phyloP scores from a whole-genome alignment of 2,113 vertebrate genomes.

The Chaetodon trifascialis region DNA sequence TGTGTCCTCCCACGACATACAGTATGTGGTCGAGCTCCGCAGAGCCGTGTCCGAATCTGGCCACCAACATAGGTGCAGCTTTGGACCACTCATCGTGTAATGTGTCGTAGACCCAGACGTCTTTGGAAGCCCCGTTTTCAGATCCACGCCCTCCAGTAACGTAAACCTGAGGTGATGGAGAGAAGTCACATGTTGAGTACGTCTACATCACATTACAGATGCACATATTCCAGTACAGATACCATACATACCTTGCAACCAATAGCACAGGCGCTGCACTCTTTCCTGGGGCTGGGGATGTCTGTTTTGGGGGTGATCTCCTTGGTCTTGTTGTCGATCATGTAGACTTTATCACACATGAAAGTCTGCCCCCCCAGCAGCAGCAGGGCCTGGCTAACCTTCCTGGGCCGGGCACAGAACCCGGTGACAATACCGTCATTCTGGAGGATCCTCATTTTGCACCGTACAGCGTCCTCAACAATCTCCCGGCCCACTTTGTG shows the following conservation, averaged over 20 bases:
- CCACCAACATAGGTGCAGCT: constrained; percentile 87
- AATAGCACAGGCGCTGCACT: constrained; percentile 89
- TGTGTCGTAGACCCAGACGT: constrained; percentile 90
- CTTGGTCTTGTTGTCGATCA: constrained; percentile 88
- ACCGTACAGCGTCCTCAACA: constrained; percentile 87
- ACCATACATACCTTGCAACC: constrained; percentile 84
- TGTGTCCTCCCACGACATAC: constrained; percentile 89
- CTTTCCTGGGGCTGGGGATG: constrained; percentile 89
- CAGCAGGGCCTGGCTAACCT: constrained; percentile 88
- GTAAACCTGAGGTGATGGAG: constrained; percentile 75
- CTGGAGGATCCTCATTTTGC: constrained; percentile 89
- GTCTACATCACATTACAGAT: neutral
- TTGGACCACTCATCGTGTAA: constrained; percentile 90
- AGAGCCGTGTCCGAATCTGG: constrained; percentile 87
- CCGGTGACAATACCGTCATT: constrained; percentile 89
- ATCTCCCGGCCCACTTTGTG: constrained; percentile 87
- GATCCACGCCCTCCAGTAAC: constrained; percentile 88
- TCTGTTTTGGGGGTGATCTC: constrained; percentile 89
- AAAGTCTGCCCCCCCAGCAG: constrained; percentile 89
- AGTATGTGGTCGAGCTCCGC: constrained; percentile 87
- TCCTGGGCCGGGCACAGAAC: constrained; percentile 88
- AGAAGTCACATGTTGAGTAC: neutral
- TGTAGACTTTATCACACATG: constrained; percentile 90
- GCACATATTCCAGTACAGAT: neutral
- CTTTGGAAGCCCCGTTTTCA: constrained; percentile 89